Evolutionary conservation across 2,797 vertebrate species (phyloP).

Genomic region (Rhadinocentrus ornatus): DNA sequence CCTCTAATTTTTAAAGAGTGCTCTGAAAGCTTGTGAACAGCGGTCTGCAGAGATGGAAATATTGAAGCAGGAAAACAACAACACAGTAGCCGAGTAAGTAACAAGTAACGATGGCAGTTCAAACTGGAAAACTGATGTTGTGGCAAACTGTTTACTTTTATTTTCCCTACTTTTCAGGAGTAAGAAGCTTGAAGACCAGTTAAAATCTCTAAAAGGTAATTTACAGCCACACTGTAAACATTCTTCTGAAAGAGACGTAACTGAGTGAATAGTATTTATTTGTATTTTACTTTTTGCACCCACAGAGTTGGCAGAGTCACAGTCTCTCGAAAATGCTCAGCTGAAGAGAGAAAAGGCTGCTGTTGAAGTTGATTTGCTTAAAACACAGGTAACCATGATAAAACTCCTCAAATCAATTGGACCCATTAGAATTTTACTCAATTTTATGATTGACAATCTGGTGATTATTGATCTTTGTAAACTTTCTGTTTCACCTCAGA

Average conservation of each 20-base stretch:
- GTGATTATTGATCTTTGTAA: background rate
- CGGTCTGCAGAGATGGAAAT: slow-evolving; percentile 83
- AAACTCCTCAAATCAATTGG: background rate
- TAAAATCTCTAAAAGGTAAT: slow-evolving; percentile 89
- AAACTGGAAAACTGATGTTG: background rate
- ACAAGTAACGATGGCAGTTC: background rate
- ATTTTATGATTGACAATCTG: background rate
- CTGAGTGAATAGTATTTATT: background rate
- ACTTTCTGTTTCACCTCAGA: slow-evolving; percentile 56
- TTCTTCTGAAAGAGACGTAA: background rate
- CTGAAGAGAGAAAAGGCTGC: slow-evolving; percentile 87
- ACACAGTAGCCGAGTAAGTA: slow-evolving; percentile 67
- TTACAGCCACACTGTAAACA: slow-evolving; percentile 17
- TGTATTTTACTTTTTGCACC: slow-evolving; percentile 15
- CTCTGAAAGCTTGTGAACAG: slow-evolving; percentile 83
- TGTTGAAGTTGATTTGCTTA: slow-evolving; percentile 87
- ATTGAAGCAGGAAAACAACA: slow-evolving; percentile 85
- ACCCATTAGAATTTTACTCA: background rate
- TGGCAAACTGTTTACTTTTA: slow-evolving; percentile 4
- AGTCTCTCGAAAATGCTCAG: slow-evolving; percentile 84
- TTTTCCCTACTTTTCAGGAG: slow-evolving; percentile 78
- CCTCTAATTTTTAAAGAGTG: slow-evolving; percentile 71
- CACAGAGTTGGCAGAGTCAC: slow-evolving; percentile 84
- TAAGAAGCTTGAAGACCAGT: slow-evolving; percentile 85
- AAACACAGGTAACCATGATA: slow-evolving; percentile 78